Base-by-base conservation (phyloP, 2,888 invertebrate species). In the Nomada fucata region DNA sequence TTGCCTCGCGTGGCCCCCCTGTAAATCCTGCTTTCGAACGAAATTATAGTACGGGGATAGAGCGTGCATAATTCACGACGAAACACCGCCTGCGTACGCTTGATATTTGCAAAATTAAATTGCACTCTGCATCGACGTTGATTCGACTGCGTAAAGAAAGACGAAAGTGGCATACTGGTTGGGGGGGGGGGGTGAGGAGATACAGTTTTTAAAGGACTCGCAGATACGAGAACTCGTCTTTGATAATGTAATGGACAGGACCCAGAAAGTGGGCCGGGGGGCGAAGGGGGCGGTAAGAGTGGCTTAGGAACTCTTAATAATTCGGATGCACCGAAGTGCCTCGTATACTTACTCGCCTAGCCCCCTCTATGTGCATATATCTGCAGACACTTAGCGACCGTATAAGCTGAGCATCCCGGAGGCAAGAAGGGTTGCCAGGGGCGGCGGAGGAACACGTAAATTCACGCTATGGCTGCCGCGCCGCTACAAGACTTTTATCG, bases 401-500 rank as follows among this genome's bases (percentile, higher is more conserved):
- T 80, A 76, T 79, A 75, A 86, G 75, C 78, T 73, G 71, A 76
- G 65, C 70, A 71, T 77, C 63, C 75, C n/a, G 53, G 42, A 50
- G 26, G 65, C 53, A 55, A 26, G 47, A 26, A 47, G 61, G 69
- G 47, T n/a, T 59, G 72, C 55, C 15, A 71, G 53, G 76, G 76
- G 55, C 65, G 74, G 65, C 44, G 64, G 67, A 83, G 82, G 79
- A 87, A 86, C 87, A 91, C 90, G 91, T 91, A 89, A 91, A 92
- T 91, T 89, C 89, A 88, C 89, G 89, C 88, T 88, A 91, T 89
- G 89, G 83, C 82, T 86, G 83, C 83, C 77, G 86, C 79, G 76
- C 73, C 76, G 85, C 81, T 91, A 91, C 91, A 89, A 89, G 90
- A 92, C 91, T 91, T 92, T 92, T 91, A 91, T 92, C 91, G 91